Conservation (phyloP, 1,140 invertebrate species). For the Drosophila willistoni region DNA sequence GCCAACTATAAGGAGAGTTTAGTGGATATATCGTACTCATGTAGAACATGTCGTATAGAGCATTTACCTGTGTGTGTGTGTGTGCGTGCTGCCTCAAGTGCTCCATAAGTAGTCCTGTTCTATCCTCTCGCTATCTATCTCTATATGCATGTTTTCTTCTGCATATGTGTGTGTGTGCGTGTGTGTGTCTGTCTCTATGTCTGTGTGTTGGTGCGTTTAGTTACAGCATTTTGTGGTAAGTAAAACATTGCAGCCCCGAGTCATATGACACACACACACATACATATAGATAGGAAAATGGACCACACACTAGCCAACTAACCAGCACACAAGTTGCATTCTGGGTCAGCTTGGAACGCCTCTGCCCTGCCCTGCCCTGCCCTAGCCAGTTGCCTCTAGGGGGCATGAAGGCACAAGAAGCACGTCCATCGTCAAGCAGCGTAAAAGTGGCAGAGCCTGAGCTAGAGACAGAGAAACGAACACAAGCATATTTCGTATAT, state of each 20-base stretch:
- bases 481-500: slow-evolving; percentile 28
- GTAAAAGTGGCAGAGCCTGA: slow-evolving; percentile 36
- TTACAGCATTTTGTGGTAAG: slow-evolving; percentile 78
- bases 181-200: slow-evolving; percentile 28
- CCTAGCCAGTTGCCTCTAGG: slow-evolving; percentile 13
- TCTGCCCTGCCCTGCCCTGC: neutral
- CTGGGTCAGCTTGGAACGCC: slow-evolving; percentile 65
- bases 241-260: slow-evolving; percentile 69
- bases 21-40: slow-evolving; percentile 17
- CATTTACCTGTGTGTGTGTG: slow-evolving; percentile 37
- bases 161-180: slow-evolving; percentile 23
- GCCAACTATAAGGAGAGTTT: slow-evolving; percentile 12
- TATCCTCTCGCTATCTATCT: slow-evolving; percentile 54
- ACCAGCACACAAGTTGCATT: slow-evolving; percentile 73
- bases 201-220: slow-evolving; percentile 60
- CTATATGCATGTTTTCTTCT: slow-evolving; percentile 21
- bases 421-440: slow-evolving; percentile 26
- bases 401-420: slow-evolving; percentile 37
- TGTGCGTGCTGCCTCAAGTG: slow-evolving; percentile 61
- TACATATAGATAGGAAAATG: slow-evolving; percentile 15
- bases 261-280: slow-evolving; percentile 37
- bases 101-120: slow-evolving; percentile 60
- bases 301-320: slow-evolving; percentile 45
- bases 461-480: neutral
- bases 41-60: slow-evolving; percentile 29